Base-by-base conservation (phyloP, 2,888 invertebrate genomes). In the Pecten maximus region DNA sequence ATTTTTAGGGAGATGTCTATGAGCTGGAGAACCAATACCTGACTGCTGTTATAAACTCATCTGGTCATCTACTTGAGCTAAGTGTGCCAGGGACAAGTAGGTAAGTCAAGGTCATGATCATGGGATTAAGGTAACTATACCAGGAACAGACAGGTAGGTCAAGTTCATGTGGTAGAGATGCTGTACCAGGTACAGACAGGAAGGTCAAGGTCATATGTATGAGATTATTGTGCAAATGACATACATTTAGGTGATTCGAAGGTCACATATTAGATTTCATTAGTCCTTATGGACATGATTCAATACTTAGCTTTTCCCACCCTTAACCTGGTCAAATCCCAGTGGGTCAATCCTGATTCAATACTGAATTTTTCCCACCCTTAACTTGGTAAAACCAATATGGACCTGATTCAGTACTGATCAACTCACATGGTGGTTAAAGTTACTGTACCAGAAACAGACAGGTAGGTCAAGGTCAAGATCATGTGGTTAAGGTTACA, bases 31-130 rank as follows among this genome's bases (percentile, higher is more conserved):
- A 96, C 91, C 93, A 93, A 0, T 89, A 88, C 35, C 48, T 96
- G 16, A 90, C 90, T 87, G 96, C 95, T 0, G 90, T 88, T 10
- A 87, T 96, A 28, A 96, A 96, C 91, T 90, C 89, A 3, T 54
- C 88, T 40, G 96, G 96, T 15, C 90, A 96, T 89, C 90, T 96
- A 12, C 90, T 86, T 2, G 74, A 89, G 15, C 89, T 95, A 74
- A 87, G 88, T 88, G 48, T 93, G 4, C 86, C 87, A n/a, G 94
- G 90, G n/a, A 90, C 88, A 40, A 74, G 92, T 6, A 95, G 94
- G 94, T 94, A 92, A 35, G 35, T 88, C 19, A 54, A 19, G 54
- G 50, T 54, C 23, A 74, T 28, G 8, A 74, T 35, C 35, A 12
- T 54, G 54, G 54, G 6, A 23, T 23, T 44, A n/a, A n/a, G n/a